Evolutionary conservation across 2,888 invertebrate genomes (phyloP).

Genomic region (Cactoblastis cactorum): DNA sequence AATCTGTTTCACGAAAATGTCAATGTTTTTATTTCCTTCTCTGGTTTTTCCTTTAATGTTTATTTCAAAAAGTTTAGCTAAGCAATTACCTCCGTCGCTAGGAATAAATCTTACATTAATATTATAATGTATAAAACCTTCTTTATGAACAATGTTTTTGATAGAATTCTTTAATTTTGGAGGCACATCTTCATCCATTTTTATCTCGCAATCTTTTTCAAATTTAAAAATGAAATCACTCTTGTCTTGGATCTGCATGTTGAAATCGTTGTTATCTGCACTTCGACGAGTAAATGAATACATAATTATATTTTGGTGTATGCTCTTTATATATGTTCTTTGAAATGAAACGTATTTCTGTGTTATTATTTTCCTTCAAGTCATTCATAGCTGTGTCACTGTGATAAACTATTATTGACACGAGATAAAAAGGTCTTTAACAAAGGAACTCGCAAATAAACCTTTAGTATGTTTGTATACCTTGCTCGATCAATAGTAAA

Average conservation of each 20-base stretch:
- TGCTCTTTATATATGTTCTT: background rate
- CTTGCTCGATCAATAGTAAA: too few relatives aligned
- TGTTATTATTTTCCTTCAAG: background rate
- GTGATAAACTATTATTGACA: background rate
- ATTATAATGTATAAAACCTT: constrained; percentile 30
- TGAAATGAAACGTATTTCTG: background rate
- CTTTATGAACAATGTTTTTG: constrained; percentile 27
- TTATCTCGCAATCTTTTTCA: background rate
- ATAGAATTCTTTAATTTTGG: constrained; percentile 30
- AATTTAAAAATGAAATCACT: background rate
- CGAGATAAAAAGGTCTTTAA: background rate
- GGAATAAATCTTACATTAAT: constrained; percentile 26
- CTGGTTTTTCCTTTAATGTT: constrained; percentile 34
- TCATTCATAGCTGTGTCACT: constrained; percentile 1
- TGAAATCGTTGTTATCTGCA: background rate
- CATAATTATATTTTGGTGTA: background rate
- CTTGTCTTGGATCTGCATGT: background rate
- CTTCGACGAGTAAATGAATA: background rate
- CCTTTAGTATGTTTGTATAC: background rate
- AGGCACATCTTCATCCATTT: constrained; percentile 15
- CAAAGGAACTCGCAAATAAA: background rate
- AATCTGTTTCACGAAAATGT: constrained; percentile 43
- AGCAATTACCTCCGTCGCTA: constrained; percentile 44
- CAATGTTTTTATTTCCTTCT: constrained; percentile 29
- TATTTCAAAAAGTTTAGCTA: constrained; percentile 31